A percentile compares a stretch with the other conserved stretches of the same genome.
Conservation (phyloP, 2,113 vertebrate genomes). For the Mormoops blainvillei region DNA sequence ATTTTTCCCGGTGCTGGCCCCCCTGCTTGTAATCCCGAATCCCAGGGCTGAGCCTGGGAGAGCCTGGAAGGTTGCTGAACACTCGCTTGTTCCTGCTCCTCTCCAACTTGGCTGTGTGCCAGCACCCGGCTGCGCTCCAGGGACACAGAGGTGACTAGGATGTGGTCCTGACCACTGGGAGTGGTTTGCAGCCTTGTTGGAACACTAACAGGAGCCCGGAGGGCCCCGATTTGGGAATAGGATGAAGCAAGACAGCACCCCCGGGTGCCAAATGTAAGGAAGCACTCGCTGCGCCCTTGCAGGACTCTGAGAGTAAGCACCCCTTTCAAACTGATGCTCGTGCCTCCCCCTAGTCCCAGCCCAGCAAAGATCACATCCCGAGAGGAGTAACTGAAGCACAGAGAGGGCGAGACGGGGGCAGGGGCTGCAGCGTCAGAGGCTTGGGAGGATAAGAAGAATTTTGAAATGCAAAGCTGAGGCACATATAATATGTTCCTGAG, state of each 20-base stretch:
- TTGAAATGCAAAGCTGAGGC: neutral
- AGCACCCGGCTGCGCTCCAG: neutral
- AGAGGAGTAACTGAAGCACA: neutral
- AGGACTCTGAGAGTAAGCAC: neutral
- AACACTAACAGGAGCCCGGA: neutral
- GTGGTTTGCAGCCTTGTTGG: neutral
- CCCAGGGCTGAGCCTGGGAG: neutral
- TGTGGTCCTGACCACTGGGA: neutral
- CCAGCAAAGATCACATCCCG: neutral
- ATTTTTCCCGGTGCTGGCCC: accelerated
- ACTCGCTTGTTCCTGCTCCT: accelerated
- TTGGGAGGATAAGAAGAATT: neutral
- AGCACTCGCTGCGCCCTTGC: accelerated
- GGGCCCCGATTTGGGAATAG: too few relatives aligned
- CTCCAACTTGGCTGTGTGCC: neutral
- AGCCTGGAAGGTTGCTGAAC: neutral
- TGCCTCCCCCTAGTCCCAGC: neutral
- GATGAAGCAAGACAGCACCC: neutral
- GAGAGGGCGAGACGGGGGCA: neutral
- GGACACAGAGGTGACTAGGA: neutral
- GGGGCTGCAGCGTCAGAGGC: neutral
- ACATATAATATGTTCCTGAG: neutral
- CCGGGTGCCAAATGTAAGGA: neutral
- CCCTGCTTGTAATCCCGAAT: neutral
- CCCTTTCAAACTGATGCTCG: neutral